phyloP scores from a whole-genome alignment of 1,140 invertebrate genomes.

The Diorhabda carinulata region DNA sequence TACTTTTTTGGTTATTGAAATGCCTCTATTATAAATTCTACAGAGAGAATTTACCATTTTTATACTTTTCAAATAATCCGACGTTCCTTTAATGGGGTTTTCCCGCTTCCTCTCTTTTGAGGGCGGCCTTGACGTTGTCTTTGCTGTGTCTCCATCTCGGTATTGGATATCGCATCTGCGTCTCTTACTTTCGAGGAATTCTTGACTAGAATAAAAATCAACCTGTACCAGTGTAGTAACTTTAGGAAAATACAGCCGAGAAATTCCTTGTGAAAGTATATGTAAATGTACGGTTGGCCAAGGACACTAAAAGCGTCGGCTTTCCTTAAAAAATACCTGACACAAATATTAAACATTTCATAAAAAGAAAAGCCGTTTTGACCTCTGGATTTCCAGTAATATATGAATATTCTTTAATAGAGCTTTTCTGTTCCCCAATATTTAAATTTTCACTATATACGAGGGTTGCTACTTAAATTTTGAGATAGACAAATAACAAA shows the following conservation, averaged over 20 bases:
- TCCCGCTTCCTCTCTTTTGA: background rate
- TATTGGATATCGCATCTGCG: slow-evolving; percentile 44
- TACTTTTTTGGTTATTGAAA: too few relatives aligned
- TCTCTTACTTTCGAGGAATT: slow-evolving; percentile 30
- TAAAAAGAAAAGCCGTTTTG: background rate
- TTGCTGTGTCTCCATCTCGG: slow-evolving; percentile 35
- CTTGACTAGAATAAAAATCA: slow-evolving; percentile 37
- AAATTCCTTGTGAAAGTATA: background rate
- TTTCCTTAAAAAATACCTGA: background rate
- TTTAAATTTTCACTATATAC: too few relatives aligned
- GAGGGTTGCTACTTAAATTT: too few relatives aligned
- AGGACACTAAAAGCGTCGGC: background rate
- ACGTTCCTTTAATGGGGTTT: background rate
- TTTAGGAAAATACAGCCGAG: slow-evolving; percentile 16
- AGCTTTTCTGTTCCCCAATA: too few relatives aligned
- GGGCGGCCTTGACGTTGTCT: background rate
- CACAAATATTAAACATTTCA: background rate
- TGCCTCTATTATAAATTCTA: too few relatives aligned
- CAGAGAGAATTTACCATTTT: too few relatives aligned
- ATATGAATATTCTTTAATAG: background rate
- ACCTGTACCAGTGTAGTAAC: slow-evolving; percentile 31
- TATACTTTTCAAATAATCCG: too few relatives aligned
- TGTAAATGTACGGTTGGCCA: background rate
- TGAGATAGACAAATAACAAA: too few relatives aligned
- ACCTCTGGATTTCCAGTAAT: background rate